Evolutionary conservation across 1,140 invertebrate genomes (phyloP), one percentile per base, ranked within the genome.

Genomic region (Pantala flavescens): DNA sequence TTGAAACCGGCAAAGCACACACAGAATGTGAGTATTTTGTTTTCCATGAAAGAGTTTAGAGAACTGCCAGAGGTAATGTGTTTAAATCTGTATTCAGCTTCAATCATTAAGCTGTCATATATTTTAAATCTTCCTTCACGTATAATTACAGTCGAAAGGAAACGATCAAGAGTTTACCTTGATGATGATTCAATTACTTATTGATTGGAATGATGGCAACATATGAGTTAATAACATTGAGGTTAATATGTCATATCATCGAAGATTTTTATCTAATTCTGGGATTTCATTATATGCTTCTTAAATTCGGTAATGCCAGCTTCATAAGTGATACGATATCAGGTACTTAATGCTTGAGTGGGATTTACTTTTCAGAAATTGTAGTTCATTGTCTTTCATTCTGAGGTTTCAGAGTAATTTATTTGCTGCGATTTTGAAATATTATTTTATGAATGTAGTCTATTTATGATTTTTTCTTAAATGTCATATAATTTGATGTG

Each of bases 1-100:
- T 83, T 43, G 78, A 80, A 43, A 82, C 78, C 36, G 81, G 82
- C 71, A 71, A 79, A 55, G 82, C 78, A 43, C 82, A 84, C 63
- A 80, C 80, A 74, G 77, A 79, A 78, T 74, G 83, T 84, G 77
- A 79, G 76, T 77, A 36, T 71, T 55, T 28, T 19, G 21, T 19
- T 71, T 70, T 71, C 19, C 16, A 10, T 63, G 70, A 11, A 10
- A 21, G 23, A 11, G 9, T 19, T 28, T 74, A 28, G 21, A 74
- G 19, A n/a, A 19, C 24, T 16, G 21, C 49, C 14, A 71, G 42
- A 74, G 16, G 24, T 5, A 36, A 9, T 36, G n/a, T 36, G 9
- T 19, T 73, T 74, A 19, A 24, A 14, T 71, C n/a, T n/a, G n/a
- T n/a, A n/a, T n/a, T n/a, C n/a, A n/a, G n/a, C n/a, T n/a, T n/a